Conservation (phyloP, 2,888 invertebrate genomes). For the Noctua comes region DNA sequence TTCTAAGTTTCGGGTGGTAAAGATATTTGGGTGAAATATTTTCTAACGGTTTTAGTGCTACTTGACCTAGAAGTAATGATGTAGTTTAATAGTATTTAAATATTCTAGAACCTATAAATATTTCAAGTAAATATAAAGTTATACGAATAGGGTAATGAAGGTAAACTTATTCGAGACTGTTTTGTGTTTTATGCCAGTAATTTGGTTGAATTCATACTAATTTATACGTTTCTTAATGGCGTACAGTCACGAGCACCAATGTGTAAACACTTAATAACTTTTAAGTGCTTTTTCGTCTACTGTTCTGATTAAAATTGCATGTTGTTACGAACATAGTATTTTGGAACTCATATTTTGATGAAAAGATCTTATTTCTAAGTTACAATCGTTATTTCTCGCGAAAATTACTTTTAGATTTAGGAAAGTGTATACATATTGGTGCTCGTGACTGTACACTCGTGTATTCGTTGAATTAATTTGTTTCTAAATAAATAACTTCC, state of each 20-base stretch:
- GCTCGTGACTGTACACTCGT: too few species aligned
- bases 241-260: too few species aligned
- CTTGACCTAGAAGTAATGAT: conserved; percentile 25
- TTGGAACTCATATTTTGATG: too few species aligned
- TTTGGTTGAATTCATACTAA: conserved; percentile 44
- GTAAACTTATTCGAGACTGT: conserved; percentile 28
- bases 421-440: too few species aligned
- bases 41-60: conserved; percentile 13
- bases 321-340: too few species aligned
- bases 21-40: conserved; percentile 24
- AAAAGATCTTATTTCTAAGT: too few species aligned
- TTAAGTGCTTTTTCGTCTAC: too few species aligned
- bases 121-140: conserved; percentile 18
- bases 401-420: too few species aligned
- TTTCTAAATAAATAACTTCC: conserved; percentile 29
- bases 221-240: conserved; percentile 46
- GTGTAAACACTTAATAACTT: too few species aligned
- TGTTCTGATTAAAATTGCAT: too few species aligned
- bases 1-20: conserved; percentile 18
- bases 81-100: conserved; percentile 12
- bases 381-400: too few species aligned
- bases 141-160: conserved; percentile 21
- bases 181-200: conserved; percentile 23
- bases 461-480: conserved; percentile 44
- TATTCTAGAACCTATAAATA: conserved; percentile 19